Conservation (phyloP, 2,888 invertebrate genomes). For the Cosmorhoe ocellata region DNA sequence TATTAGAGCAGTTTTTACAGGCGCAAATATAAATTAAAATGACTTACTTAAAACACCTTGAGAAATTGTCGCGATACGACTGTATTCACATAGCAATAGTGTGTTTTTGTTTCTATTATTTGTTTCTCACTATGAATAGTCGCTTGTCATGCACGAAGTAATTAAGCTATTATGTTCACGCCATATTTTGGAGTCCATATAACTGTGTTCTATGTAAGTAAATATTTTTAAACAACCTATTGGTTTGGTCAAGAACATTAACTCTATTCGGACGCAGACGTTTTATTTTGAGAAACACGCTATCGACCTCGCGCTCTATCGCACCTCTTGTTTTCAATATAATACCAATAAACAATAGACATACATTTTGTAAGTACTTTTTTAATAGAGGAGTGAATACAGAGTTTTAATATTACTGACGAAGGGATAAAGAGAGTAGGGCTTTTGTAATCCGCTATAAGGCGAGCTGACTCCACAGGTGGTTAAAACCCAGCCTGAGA, state of each 20-base stretch:
- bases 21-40: too few relatives aligned
- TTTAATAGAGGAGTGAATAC: too few relatives aligned
- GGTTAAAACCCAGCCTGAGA: background rate
- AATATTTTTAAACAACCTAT: constrained; percentile 12
- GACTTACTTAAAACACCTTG: too few relatives aligned
- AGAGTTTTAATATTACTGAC: too few relatives aligned
- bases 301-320: too few relatives aligned
- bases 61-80: too few relatives aligned
- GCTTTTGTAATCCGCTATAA: constrained; percentile 1
- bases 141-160: constrained; percentile 26
- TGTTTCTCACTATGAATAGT: constrained; percentile 20
- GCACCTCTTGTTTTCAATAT: too few relatives aligned
- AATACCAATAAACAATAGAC: too few relatives aligned
- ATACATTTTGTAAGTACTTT: too few relatives aligned
- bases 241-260: too few relatives aligned
- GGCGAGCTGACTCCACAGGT: constrained; percentile 8
- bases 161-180: constrained; percentile 31
- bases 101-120: constrained; percentile 18
- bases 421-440: background rate
- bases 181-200: constrained; percentile 18
- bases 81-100: background rate
- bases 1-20: too few relatives aligned
- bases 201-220: constrained; percentile 14
- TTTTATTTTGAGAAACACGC: constrained; percentile 3
- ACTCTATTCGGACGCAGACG: background rate